These are phyloP conservation scores for Erpobdella octoculata DNA, from an alignment of 2,888 invertebrate species.

Conservation along the genomic window DNA sequence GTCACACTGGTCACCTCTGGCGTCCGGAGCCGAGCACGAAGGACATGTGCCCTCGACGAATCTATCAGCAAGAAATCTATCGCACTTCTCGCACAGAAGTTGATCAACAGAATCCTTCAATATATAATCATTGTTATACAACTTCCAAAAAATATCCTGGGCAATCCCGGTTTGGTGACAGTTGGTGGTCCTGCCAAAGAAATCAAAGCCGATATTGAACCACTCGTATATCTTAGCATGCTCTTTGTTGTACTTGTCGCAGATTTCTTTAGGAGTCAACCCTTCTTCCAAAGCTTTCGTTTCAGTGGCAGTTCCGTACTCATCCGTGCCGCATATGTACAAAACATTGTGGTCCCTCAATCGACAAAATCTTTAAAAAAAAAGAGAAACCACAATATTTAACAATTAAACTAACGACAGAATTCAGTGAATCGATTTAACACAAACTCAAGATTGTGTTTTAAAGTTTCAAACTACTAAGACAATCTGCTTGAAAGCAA, in stretches of 20 bases:
- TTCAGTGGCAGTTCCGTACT: slow-evolving; percentile 98
- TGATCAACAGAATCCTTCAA: slow-evolving; percentile 79
- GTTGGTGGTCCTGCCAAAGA: slow-evolving; percentile 92
- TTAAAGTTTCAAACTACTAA: slow-evolving; percentile 68
- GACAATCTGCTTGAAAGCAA: slow-evolving; percentile 74
- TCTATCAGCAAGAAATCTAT: slow-evolving; percentile 57
- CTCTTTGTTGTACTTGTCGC: slow-evolving; percentile 87
- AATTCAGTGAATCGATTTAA: background rate
- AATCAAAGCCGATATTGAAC: slow-evolving; percentile 94
- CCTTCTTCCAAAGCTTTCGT: slow-evolving; percentile 93
- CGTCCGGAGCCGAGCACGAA: slow-evolving; percentile 80
- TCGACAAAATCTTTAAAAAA: slow-evolving; percentile 66
- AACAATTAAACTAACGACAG: background rate
- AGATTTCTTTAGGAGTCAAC: slow-evolving; percentile 77
- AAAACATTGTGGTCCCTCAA: slow-evolving; percentile 80
- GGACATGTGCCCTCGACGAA: slow-evolving; percentile 97
- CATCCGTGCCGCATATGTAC: slow-evolving; percentile 89
- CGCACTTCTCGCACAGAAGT: slow-evolving; percentile 75
- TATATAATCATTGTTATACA: slow-evolving; percentile 75
- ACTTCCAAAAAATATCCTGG: slow-evolving; percentile 76
- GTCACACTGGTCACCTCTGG: slow-evolving; percentile 97
- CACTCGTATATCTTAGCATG: slow-evolving; percentile 88
- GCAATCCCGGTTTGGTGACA: slow-evolving; percentile 81
- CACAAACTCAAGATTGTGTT: background rate
- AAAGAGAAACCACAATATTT: background rate